Conservation (phyloP, 2,797 vertebrate species). For the Buceros bicornis region DNA sequence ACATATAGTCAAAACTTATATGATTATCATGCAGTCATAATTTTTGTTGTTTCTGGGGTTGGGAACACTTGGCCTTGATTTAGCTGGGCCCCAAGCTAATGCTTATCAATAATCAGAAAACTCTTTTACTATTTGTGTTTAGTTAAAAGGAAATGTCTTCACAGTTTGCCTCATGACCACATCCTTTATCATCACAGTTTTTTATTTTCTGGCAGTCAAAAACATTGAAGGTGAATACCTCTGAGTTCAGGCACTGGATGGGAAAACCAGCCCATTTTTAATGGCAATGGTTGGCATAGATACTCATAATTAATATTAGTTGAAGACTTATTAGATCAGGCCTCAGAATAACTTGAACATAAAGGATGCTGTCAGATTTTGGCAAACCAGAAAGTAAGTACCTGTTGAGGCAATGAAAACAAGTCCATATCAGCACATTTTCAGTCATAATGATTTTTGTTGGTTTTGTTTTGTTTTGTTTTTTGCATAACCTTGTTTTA, state of each 20-base stretch:
- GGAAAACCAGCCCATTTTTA: background rate
- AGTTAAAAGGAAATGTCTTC: slow-evolving; percentile 30
- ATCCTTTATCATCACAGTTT: background rate
- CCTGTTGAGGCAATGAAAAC: slow-evolving; percentile 12
- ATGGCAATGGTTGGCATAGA: background rate
- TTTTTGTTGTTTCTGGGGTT: slow-evolving; percentile 24
- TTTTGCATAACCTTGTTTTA: slow-evolving; percentile 2
- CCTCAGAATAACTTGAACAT: background rate
- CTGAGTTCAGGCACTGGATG: background rate
- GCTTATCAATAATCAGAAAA: slow-evolving; percentile 44
- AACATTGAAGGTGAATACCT: background rate
- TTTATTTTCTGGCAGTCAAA: background rate
- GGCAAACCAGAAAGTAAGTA: background rate
- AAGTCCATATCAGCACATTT: slow-evolving; percentile 14
- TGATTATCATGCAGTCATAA: background rate
- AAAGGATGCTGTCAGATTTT: background rate
- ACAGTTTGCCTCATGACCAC: background rate
- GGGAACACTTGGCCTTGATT: slow-evolving; percentile 28
- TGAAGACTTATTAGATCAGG: background rate
- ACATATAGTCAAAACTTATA: background rate
- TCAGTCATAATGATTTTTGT: background rate
- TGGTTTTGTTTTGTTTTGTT: background rate
- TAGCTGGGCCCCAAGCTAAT: background rate
- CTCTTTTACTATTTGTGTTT: background rate
- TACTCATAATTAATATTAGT: background rate